Percentiles rank a stretch among this genome's conserved stretches.
These are phyloP conservation scores for Nephrotoma flavescens DNA, from an alignment of 2,888 invertebrate genomes.

Conservation along the genomic window DNA sequence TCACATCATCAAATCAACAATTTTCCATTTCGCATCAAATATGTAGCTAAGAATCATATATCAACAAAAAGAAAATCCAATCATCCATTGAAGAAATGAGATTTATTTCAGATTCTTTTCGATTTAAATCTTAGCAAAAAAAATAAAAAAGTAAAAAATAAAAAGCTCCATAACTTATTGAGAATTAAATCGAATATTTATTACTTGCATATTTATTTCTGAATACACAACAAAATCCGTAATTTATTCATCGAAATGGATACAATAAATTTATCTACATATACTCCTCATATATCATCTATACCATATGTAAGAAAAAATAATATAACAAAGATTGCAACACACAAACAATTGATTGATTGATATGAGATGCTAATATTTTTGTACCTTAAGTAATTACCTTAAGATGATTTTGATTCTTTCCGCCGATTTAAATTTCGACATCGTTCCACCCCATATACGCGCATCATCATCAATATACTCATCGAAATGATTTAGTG, in stretches of 20 bases:
- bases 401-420: background rate
- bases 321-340: background rate
- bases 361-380: background rate
- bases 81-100: background rate
- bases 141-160: background rate
- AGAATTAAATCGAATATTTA: background rate
- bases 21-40: too few species aligned
- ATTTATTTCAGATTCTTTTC: background rate
- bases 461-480: background rate
- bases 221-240: background rate
- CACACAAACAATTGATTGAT: background rate
- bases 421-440: background rate
- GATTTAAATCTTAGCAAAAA: background rate
- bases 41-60: background rate
- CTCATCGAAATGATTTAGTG: background rate
- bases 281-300: background rate
- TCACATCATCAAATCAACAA: too few species aligned
- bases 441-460: background rate
- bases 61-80: background rate
- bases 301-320: background rate
- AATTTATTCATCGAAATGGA: background rate
- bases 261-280: background rate
- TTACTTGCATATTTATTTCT: background rate
- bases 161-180: background rate
- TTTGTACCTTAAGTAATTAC: background rate